Evolutionary conservation across 2,888 invertebrate species (phyloP).

Genomic region (Morinoia aosen): DNA sequence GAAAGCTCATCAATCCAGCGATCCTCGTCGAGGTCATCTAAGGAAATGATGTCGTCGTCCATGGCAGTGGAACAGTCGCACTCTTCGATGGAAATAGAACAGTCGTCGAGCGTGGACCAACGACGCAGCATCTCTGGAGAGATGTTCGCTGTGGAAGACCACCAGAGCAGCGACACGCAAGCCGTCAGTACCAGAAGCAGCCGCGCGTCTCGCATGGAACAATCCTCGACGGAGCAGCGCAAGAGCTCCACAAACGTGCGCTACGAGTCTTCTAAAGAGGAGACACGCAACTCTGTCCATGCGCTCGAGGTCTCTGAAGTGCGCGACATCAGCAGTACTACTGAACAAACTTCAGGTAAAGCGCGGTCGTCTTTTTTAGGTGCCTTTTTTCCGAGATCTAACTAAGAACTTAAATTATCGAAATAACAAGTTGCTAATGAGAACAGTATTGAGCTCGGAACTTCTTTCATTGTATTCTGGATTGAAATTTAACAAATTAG

Average conservation of each 20-base stretch:
- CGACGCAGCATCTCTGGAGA: conserved; percentile 37
- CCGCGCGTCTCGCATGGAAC: neutral
- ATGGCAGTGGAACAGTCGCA: neutral
- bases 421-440: neutral
- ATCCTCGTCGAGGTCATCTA: conserved; percentile 1
- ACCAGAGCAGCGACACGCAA: neutral
- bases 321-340: conserved; percentile 6
- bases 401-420: neutral
- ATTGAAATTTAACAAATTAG: too few relatives aligned
- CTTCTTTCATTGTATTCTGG: too few relatives aligned
- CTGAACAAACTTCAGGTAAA: conserved; percentile 25
- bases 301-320: conserved; percentile 45
- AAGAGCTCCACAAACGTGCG: conserved; percentile 5
- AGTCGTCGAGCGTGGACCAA: neutral
- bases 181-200: neutral
- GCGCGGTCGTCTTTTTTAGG: neutral
- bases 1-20: neutral
- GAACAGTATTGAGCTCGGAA: neutral
- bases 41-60: conserved; percentile 8
- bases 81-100: conserved; percentile 2
- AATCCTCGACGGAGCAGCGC: neutral
- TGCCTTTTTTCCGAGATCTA: neutral
- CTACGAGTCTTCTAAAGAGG: conserved; percentile 5
- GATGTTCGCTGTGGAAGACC: neutral
- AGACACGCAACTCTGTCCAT: neutral